phyloP scores from a whole-genome alignment of 2,888 invertebrate genomes.

The Leptinotarsa tumamoca region DNA sequence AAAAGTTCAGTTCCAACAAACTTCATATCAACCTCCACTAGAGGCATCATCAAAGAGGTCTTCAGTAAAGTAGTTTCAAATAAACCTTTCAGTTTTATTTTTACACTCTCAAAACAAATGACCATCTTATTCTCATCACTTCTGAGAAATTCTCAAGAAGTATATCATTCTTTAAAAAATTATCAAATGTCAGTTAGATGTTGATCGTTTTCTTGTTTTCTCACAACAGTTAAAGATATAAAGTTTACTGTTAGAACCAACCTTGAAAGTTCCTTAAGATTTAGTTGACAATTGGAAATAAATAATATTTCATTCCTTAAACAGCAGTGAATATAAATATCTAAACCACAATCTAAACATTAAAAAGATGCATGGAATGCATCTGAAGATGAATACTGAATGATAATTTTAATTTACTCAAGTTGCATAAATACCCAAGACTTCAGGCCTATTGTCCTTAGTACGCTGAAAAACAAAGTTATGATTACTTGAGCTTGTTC shows the following conservation, averaged over 20 bases:
- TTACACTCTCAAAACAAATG: no score
- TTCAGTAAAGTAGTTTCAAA: not conserved
- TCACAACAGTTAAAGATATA: not conserved
- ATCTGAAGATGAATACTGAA: slow-evolving; percentile 25
- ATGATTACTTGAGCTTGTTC: not conserved
- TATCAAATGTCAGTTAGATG: not conserved
- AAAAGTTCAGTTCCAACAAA: slow-evolving; percentile 11
- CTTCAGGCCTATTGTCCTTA: slow-evolving; percentile 14
- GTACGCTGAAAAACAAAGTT: slow-evolving; percentile 41
- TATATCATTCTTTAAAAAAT: no score
- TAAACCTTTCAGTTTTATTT: not conserved
- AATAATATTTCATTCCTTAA: slow-evolving; percentile 6
- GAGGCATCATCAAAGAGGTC: not conserved
- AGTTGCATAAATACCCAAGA: slow-evolving; percentile 18
- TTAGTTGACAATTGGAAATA: not conserved
- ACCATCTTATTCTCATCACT: no score
- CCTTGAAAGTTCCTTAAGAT: not conserved
- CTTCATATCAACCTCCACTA: not conserved
- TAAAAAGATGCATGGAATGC: slow-evolving; percentile 17
- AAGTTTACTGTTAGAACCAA: slow-evolving; percentile 5
- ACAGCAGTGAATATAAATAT: slow-evolving; percentile 20
- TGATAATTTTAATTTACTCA: not conserved
- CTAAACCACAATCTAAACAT: slow-evolving; percentile 15
- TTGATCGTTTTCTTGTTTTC: not conserved
- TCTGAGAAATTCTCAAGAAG: no score